These are phyloP conservation scores for Siniperca obscura DNA, from an alignment of 2,797 vertebrate genomes.

Conservation along the genomic window DNA sequence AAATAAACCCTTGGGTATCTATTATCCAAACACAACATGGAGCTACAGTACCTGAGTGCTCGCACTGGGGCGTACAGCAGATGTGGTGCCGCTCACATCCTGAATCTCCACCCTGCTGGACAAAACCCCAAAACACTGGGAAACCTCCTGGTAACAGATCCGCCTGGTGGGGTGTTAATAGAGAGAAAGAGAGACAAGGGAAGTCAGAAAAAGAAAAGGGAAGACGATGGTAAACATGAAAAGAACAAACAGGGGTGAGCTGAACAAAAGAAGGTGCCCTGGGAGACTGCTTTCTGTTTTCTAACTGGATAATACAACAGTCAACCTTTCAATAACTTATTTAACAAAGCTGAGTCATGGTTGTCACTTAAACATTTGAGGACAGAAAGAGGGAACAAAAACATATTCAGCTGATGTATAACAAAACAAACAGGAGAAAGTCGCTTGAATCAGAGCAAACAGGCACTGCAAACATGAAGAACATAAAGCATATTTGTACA, in stretches of 20 bases:
- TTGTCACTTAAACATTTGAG: conserved; percentile 1
- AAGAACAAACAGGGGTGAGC: conserved; percentile 4
- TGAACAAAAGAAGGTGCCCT: conserved; percentile 19
- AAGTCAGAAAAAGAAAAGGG: neutral
- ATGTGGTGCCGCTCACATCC: conserved; percentile 94
- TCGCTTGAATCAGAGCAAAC: conserved; percentile 16
- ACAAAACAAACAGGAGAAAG: conserved; percentile 10
- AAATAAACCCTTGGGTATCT: conserved; percentile 52
- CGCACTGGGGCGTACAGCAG: conserved; percentile 93
- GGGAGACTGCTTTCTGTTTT: conserved; percentile 8
- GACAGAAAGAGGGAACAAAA: neutral
- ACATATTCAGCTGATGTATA: neutral
- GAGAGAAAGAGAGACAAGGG: neutral
- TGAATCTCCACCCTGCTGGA: conserved; percentile 97
- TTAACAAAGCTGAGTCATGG: conserved; percentile 6
- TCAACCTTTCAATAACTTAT: conserved; percentile 29
- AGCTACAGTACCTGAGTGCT: conserved; percentile 93
- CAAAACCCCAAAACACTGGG: conserved; percentile 97
- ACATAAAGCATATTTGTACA: conserved; percentile 15
- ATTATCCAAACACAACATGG: conserved; percentile 20
- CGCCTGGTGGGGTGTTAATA: conserved; percentile 83
- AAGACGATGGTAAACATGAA: conserved; percentile 14
- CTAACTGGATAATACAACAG: conserved; percentile 10
- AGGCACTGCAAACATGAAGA: conserved; percentile 29
- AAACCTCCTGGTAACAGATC: conserved; percentile 99